Conservation (phyloP, 1,140 invertebrate genomes). For the Drosophila azteca region DNA sequence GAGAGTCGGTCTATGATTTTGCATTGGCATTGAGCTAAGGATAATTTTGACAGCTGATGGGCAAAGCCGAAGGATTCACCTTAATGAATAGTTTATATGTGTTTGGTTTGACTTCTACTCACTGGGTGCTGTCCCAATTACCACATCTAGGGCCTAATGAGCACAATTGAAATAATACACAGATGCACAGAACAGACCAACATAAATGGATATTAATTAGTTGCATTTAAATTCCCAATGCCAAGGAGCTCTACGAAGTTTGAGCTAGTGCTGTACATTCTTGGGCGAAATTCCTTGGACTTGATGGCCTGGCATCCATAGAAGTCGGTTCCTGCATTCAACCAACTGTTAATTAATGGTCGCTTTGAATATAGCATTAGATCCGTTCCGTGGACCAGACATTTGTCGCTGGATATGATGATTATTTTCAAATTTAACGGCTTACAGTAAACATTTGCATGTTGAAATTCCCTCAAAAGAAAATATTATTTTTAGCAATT, state of each 20-base stretch:
- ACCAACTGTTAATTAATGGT: too few relatives aligned
- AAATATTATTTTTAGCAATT: slow-evolving; percentile 29
- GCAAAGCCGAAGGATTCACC: too few relatives aligned
- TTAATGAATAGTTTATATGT: too few relatives aligned
- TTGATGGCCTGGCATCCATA: slow-evolving; percentile 13
- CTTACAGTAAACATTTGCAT: slow-evolving; percentile 11
- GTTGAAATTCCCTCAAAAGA: not conserved
- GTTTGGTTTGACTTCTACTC: too few relatives aligned
- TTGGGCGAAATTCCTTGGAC: slow-evolving; percentile 25
- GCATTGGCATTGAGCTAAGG: slow-evolving; percentile 18
- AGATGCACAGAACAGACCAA: slow-evolving; percentile 5
- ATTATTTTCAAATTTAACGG: slow-evolving; percentile 3
- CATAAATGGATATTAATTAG: slow-evolving; percentile 30
- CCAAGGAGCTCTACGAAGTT: not conserved
- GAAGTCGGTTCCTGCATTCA: too few relatives aligned
- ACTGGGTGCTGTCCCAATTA: too few relatives aligned
- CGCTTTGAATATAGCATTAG: slow-evolving; percentile 15
- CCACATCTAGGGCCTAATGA: slow-evolving; percentile 31
- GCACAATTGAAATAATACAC: slow-evolving; percentile 44
- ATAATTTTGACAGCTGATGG: too few relatives aligned
- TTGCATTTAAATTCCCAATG: slow-evolving; percentile 14
- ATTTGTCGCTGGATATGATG: slow-evolving; percentile 3
- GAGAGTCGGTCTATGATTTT: slow-evolving; percentile 14
- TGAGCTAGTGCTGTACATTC: not conserved
- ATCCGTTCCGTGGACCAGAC: not conserved